Conservation (phyloP, 2,797 vertebrate genomes). For the Gallirallus australis region DNA sequence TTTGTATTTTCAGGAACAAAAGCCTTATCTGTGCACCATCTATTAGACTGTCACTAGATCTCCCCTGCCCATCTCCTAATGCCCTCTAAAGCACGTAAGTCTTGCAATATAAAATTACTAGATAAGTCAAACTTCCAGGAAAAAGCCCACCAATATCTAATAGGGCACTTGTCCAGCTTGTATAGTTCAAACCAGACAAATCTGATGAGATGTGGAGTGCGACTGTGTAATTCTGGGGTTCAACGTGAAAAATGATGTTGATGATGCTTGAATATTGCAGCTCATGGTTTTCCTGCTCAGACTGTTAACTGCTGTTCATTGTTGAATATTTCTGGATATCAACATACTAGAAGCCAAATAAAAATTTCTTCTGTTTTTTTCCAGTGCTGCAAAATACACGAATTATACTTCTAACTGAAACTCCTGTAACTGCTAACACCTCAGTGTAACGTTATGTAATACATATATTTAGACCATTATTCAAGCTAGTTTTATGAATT, state of each 20-base stretch:
- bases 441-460: accelerated
- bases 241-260: not conserved
- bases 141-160: not conserved
- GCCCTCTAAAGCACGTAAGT: not conserved
- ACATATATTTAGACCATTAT: not conserved
- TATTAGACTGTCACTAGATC: not conserved
- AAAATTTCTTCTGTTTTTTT: not conserved
- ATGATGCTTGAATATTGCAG: not conserved
- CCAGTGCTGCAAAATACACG: not conserved
- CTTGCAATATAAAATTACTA: not conserved
- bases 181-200: not conserved
- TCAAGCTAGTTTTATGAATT: not conserved
- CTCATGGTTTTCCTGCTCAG: not conserved
- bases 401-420: not conserved
- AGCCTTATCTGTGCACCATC: not conserved
- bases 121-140: not conserved
- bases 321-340: not conserved
- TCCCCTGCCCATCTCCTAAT: not conserved
- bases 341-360: not conserved
- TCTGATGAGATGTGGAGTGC: not conserved
- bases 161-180: not conserved
- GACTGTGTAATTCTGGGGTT: not conserved
- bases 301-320: not conserved
- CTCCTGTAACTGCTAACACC: not conserved
- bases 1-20: not conserved